A percentile compares a stretch with the other conserved stretches of the same genome.
These are phyloP conservation scores for Drosophila ohnishii DNA, from an alignment of 1,140 invertebrate genomes.

Conservation along the genomic window DNA sequence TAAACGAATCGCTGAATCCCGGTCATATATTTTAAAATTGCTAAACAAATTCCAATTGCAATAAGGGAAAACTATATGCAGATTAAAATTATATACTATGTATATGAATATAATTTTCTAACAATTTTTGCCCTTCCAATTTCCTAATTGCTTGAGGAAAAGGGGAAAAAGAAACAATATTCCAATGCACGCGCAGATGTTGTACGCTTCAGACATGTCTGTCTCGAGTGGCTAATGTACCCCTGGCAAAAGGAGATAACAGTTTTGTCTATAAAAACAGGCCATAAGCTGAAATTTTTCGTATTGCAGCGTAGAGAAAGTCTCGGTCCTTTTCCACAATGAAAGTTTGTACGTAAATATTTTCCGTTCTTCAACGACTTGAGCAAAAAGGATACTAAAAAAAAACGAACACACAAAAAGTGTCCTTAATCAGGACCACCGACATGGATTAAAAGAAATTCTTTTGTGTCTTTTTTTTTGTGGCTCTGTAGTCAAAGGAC, in stretches of 20 bases:
- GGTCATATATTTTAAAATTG: background rate
- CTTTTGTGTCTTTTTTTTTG: background rate
- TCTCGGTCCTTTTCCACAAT: slow-evolving; percentile 1
- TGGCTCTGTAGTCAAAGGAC: background rate
- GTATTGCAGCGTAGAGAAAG: background rate
- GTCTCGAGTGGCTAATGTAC: slow-evolving; percentile 8
- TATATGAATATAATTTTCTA: background rate
- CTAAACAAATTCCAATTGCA: background rate
- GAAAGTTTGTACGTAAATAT: background rate
- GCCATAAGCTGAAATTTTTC: background rate
- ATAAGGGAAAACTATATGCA: background rate
- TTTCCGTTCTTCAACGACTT: background rate
- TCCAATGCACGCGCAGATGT: slow-evolving; percentile 6
- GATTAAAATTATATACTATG: background rate
- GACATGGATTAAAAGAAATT: slow-evolving; percentile 3
- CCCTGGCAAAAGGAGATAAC: slow-evolving; percentile 1
- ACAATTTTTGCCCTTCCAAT: background rate
- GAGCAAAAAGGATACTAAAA: background rate
- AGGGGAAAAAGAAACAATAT: background rate
- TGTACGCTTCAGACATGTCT: background rate
- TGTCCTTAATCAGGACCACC: background rate
- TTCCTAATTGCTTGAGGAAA: slow-evolving; percentile 1
- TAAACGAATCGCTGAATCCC: background rate
- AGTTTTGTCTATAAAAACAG: slow-evolving; percentile 5
- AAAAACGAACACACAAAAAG: background rate